phyloP scores from a whole-genome alignment of 1,140 invertebrate genomes.

The Drosophila asahinai region DNA sequence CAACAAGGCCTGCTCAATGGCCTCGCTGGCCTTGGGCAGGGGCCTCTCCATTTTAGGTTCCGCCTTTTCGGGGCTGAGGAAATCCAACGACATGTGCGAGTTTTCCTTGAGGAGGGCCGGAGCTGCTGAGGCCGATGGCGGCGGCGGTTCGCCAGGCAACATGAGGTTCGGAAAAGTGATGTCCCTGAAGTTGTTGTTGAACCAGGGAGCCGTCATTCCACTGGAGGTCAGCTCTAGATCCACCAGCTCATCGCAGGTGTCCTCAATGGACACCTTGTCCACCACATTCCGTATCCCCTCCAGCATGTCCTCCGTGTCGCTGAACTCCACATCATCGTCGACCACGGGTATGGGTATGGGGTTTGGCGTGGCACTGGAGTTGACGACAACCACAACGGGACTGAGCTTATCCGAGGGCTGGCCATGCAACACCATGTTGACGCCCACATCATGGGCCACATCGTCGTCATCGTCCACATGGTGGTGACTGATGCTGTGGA shows the following conservation, averaged over 20 bases:
- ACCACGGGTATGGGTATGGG: conserved; percentile 47
- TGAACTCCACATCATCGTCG: conserved; percentile 88
- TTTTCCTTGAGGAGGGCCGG: conserved; percentile 25
- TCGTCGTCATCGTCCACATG: conserved; percentile 37
- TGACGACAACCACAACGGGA: conserved; percentile 26
- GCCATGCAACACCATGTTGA: conserved; percentile 67
- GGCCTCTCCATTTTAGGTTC: conserved; percentile 27
- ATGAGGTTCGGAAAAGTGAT: conserved; percentile 64
- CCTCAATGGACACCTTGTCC: conserved; percentile 85
- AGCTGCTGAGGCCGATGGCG: conserved; percentile 2
- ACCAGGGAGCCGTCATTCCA: conserved; percentile 72
- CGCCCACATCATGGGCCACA: conserved; percentile 54
- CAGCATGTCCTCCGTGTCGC: conserved; percentile 93
- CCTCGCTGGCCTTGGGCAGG: conserved; percentile 5
- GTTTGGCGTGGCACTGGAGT: conserved; percentile 18
- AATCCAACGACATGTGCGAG: conserved; percentile 49
- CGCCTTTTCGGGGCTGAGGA: conserved; percentile 21
- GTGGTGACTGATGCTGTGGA: conserved; percentile 63
- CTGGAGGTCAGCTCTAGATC: conserved; percentile 74
- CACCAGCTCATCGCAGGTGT: conserved; percentile 78
- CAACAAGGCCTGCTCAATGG: conserved; percentile 34
- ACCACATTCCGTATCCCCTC: conserved; percentile 91
- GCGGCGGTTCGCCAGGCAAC: conserved; percentile 64
- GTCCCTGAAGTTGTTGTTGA: conserved; percentile 77
- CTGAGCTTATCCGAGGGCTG: conserved; percentile 49